These are phyloP conservation scores for Sebastes hopkinsi DNA, from an alignment of 2,797 vertebrate genomes.

Conservation along the genomic window DNA sequence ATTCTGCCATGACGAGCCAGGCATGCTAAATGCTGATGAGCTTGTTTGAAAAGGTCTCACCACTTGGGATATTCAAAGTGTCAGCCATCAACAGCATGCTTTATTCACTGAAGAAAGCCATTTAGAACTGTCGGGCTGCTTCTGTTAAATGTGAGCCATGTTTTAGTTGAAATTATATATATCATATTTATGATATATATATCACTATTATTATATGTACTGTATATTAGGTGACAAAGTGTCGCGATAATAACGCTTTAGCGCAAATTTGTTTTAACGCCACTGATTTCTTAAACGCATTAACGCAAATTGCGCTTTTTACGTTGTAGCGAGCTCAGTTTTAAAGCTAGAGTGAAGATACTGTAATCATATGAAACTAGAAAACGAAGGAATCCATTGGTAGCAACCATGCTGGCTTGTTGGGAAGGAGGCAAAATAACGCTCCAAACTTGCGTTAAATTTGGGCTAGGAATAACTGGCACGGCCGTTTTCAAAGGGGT, in stretches of 20 bases:
- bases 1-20: slow-evolving; percentile 64
- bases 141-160: slow-evolving; percentile 8
- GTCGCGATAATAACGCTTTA: fast-evolving
- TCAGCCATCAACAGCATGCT: slow-evolving; percentile 61
- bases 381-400: no score
- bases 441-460: no score
- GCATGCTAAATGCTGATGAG: slow-evolving; percentile 78
- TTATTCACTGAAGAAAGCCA: slow-evolving; percentile 26
- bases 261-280: fast-evolving
- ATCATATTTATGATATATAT: no score
- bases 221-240: no score
- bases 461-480: no score
- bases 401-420: no score
- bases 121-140: slow-evolving; percentile 2
- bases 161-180: background rate
- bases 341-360: no score
- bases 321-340: no score
- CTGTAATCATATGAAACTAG: fast-evolving
- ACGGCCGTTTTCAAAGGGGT: no score
- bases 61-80: slow-evolving; percentile 71
- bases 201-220: no score
- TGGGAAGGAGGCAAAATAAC: no score
- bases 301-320: no score
- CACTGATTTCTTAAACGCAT: fast-evolving
- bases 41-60: slow-evolving; percentile 79